These are phyloP conservation scores for Drosophila busckii DNA, from an alignment of 1,140 invertebrate species.

Conservation along the genomic window DNA sequence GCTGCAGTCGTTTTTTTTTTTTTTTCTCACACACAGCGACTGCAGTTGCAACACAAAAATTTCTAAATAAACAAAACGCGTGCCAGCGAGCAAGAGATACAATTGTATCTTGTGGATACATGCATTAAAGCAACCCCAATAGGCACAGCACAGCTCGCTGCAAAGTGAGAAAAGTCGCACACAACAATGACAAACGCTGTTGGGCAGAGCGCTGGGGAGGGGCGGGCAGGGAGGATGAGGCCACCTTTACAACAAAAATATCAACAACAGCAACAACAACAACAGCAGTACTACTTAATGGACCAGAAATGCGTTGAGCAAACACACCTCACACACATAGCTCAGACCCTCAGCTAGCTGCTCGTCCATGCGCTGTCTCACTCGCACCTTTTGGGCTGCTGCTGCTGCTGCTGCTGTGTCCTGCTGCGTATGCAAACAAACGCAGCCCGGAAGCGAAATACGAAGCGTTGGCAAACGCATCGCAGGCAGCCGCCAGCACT, in stretches of 20 bases:
- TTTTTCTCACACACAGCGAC: too few species aligned
- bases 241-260: conserved; percentile 47
- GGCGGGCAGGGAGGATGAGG: conserved; percentile 9
- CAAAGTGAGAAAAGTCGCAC: conserved; percentile 74
- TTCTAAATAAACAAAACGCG: conserved; percentile 63
- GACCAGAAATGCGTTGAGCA: conserved; percentile 74
- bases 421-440: conserved; percentile 73
- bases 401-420: conserved; percentile 24
- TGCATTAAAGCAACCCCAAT: too few species aligned
- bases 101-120: conserved; percentile 67
- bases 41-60: conserved; percentile 47
- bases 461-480: conserved; percentile 32
- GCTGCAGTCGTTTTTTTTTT: conserved; percentile 37
- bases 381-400: background rate
- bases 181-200: conserved; percentile 64
- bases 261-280: conserved; percentile 3
- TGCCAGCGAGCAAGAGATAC: conserved; percentile 36
- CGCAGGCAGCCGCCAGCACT: conserved; percentile 46
- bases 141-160: too few species aligned
- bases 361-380: background rate
- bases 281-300: conserved; percentile 61
- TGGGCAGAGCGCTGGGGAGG: background rate
- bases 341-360: background rate
- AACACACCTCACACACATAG: conserved; percentile 41
- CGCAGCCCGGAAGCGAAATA: conserved; percentile 62